These are phyloP conservation scores for Indri indri DNA, from an alignment of 2,113 vertebrate species.

Conservation along the genomic window DNA sequence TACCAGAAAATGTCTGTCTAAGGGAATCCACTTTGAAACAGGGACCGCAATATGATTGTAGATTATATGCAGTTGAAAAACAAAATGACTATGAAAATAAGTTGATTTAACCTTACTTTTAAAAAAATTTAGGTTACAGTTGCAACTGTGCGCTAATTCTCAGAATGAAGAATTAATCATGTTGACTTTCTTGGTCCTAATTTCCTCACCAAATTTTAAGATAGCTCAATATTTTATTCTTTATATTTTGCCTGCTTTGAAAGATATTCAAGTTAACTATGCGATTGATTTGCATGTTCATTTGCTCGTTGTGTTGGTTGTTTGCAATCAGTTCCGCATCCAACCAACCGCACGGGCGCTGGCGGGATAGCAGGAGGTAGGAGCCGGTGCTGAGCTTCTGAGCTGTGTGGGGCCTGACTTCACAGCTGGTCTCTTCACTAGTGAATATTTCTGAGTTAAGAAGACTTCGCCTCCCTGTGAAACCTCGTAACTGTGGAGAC, in stretches of 20 bases:
- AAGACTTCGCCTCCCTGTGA: background rate
- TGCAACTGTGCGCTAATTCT: background rate
- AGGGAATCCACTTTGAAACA: background rate
- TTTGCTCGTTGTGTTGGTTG: background rate
- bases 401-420: background rate
- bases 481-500: background rate
- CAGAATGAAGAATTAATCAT: background rate
- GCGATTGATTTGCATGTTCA: background rate
- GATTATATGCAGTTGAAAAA: background rate
- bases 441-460: background rate
- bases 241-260: background rate
- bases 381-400: background rate
- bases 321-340: background rate
- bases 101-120: background rate
- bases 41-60: background rate
- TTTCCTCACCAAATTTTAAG: constrained; percentile 28
- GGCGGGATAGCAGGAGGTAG: background rate
- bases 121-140: background rate
- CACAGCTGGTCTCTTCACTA: background rate
- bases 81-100: background rate
- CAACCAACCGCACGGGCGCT: background rate
- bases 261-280: background rate
- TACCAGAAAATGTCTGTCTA: background rate
- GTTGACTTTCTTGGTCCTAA: background rate
- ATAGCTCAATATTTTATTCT: background rate